A percentile compares a stretch with the other conserved stretches of the same genome.
phyloP scores from a whole-genome alignment of 64 coral and sea anemone genomes.

The Pocillopora damicornis region DNA sequence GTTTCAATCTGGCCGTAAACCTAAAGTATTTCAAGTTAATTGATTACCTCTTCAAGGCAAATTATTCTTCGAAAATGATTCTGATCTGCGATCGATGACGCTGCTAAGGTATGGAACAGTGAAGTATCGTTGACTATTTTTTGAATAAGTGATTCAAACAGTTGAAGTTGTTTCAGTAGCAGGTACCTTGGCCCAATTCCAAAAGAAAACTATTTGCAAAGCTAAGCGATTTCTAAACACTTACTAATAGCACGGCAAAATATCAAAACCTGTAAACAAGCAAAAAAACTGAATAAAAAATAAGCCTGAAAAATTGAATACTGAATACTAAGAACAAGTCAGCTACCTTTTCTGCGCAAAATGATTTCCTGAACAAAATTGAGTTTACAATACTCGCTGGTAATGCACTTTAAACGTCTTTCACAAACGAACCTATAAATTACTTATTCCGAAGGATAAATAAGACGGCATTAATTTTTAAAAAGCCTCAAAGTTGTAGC shows the following conservation, averaged over 20 bases:
- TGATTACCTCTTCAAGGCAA: too few relatives aligned
- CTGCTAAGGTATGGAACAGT: neutral
- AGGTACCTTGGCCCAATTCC: conserved; percentile 28
- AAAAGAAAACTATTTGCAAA: neutral
- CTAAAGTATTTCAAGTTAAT: neutral
- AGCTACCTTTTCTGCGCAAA: neutral
- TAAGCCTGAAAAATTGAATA: neutral
- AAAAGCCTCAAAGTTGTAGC: conserved; percentile 12
- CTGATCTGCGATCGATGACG: neutral
- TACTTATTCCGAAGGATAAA: neutral
- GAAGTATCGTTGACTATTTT: neutral
- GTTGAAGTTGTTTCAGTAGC: neutral
- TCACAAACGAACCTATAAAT: neutral
- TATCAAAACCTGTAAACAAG: neutral
- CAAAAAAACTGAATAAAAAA: neutral
- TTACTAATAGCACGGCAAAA: neutral
- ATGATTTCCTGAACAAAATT: neutral
- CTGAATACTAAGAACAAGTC: too few relatives aligned
- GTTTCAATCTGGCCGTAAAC: neutral
- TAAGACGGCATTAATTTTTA: conserved; percentile 22
- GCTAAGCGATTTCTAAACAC: neutral
- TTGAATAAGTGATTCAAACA: neutral
- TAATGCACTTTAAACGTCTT: neutral
- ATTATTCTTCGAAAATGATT: too few relatives aligned
- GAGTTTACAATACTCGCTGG: too few relatives aligned